phyloP scores from a whole-genome alignment of 37 sponge, comb jelly and placozoan species.

The Chondrilla cf. caribensis region DNA sequence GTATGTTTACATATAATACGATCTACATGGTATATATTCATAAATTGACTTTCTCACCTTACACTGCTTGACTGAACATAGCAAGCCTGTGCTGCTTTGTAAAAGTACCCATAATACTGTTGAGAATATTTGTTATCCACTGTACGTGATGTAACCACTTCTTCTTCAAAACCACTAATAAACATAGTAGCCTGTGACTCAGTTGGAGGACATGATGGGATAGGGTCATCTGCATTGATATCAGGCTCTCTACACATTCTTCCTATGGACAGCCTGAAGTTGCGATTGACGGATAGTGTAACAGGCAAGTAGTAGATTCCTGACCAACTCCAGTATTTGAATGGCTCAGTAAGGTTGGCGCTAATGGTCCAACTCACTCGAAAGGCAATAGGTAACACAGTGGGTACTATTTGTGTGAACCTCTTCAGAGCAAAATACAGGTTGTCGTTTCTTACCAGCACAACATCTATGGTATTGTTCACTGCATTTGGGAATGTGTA shows the following conservation, averaged over 20 bases:
- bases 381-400: too few species aligned
- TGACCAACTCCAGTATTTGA: constrained; percentile 6
- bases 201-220: neutral
- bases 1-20: too few species aligned
- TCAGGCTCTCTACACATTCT: neutral
- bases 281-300: too few species aligned
- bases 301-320: neutral
- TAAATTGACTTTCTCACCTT: neutral
- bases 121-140: neutral
- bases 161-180: constrained; percentile 1
- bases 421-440: too few species aligned
- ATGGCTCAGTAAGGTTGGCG: neutral
- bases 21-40: neutral
- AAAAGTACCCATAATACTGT: constrained; percentile 5
- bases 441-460: too few species aligned
- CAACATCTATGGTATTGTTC: too few species aligned
- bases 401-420: too few species aligned
- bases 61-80: neutral
- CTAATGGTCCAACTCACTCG: too few species aligned
- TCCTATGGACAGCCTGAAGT: neutral
- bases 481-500: too few species aligned
- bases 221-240: too few species aligned
- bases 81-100: neutral
- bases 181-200: neutral
- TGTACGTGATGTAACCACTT: neutral